Conservation (phyloP, 1,140 invertebrate species). For the Chymomyza costata region DNA sequence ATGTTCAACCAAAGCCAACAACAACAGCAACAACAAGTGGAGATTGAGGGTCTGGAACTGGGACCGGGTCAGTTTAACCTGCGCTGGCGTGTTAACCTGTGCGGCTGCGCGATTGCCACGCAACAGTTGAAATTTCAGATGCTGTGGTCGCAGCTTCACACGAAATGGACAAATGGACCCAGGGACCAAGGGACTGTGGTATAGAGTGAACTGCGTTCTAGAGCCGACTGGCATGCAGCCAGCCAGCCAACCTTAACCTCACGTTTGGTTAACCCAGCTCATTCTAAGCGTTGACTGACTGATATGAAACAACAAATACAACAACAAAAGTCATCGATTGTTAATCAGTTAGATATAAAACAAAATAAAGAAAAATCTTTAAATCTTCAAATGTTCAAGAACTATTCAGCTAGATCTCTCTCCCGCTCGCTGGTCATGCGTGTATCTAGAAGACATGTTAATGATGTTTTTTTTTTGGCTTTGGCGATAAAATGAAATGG, state of each 20-base stretch:
- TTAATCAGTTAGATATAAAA: constrained; percentile 72
- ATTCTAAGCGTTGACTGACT: constrained; percentile 63
- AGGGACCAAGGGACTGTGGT: no score
- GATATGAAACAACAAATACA: constrained; percentile 54
- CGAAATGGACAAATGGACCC: constrained; percentile 30
- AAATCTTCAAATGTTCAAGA: no score
- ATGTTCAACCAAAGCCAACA: constrained; percentile 63
- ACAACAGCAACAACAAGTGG: constrained; percentile 18
- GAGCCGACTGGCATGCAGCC: constrained; percentile 12
- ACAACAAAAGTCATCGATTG: constrained; percentile 52
- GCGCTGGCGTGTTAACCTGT: constrained; percentile 64
- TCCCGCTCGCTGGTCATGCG: no score
- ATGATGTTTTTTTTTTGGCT: constrained; percentile 68
- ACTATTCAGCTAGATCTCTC: constrained; percentile 58
- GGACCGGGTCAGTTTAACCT: constrained; percentile 65
- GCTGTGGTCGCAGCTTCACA: constrained; percentile 37
- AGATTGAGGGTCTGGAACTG: constrained; percentile 31
- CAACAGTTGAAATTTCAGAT: constrained; percentile 34
- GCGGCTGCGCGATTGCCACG: constrained; percentile 60
- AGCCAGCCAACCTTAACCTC: no score
- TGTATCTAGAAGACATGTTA: constrained; percentile 69
- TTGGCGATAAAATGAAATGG: no score
- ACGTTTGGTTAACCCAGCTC: no score
- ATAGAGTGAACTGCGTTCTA: constrained; percentile 64
- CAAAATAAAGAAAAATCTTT: constrained; percentile 57